Evolutionary conservation across 2,888 invertebrate genomes (phyloP).

Genomic region (Spisula subtruncata): DNA sequence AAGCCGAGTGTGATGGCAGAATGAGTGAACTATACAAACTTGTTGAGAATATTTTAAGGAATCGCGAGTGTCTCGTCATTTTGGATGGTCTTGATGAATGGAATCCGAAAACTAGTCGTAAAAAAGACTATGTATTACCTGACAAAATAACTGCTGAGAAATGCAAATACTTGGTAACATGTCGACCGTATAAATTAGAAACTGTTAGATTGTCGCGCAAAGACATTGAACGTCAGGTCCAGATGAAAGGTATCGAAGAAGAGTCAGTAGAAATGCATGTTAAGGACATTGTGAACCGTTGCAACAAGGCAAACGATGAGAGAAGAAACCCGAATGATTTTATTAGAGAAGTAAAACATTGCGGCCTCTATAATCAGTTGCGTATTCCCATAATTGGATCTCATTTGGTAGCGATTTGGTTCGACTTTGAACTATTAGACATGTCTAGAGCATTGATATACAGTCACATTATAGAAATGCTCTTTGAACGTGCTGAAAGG

Average conservation of each 20-base stretch:
- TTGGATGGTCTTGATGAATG: background rate
- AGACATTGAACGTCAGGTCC: background rate
- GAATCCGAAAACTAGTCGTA: background rate
- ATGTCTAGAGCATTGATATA: background rate
- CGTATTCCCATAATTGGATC: background rate
- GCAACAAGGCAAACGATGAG: background rate
- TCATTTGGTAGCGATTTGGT: background rate
- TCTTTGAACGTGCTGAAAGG: background rate
- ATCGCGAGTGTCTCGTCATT: background rate
- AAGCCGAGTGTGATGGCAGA: background rate
- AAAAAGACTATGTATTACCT: background rate
- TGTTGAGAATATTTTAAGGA: constrained; percentile 23
- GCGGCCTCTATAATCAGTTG: background rate
- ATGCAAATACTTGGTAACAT: background rate
- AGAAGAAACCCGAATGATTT: background rate
- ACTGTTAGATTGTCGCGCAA: background rate
- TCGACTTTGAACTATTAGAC: background rate
- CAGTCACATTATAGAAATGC: background rate
- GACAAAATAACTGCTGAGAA: background rate
- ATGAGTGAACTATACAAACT: background rate
- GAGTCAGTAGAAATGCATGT: background rate
- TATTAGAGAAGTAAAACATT: background rate
- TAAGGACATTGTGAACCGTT: background rate
- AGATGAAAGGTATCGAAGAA: background rate
- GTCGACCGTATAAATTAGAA: background rate